Evolutionary conservation across 2,797 vertebrate species (phyloP), one percentile per base, ranked within the genome.

Genomic region (Pseudotriccus pelzelni): DNA sequence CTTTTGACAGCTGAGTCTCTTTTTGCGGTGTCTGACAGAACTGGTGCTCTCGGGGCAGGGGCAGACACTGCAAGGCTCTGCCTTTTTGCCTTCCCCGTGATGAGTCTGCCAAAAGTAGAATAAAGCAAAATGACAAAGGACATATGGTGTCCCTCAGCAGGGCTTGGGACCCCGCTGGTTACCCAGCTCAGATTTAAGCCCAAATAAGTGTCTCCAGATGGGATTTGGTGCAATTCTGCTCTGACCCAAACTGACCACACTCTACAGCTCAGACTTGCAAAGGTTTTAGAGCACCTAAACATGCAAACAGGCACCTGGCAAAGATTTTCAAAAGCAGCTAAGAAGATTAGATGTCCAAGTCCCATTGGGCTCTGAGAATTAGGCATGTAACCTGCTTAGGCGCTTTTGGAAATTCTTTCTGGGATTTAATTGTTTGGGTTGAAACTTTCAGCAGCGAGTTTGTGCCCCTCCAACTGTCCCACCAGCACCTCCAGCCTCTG

Each of bases 281-380:
- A 72, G 69, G 82, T 87, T 87, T 95, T 89, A 62, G 62, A 62
- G 88, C 67, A 94, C 90, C 90, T 90, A 87, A 93, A 93, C 88
- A 73, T 73, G 90, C 86, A 82, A 86, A 70, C 22, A 50, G 69
- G 94, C 93, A 86, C 94, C 93, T 91, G 91, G 86, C 84, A 94
- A 95, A 90, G 96, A 89, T 92, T 89, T 95, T 82, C 74, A 64
- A 83, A 92, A 95, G 90, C 92, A 84, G 91, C 89, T 96, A 93
- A 96, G 73, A 5, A 91, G 94, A 94, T 96, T 94, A 92, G 43
- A 6, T 81, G 53, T 39, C 87, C 91, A 58, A 93, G 91, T 77
- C 85, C 82, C 82, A 50, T 58, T 91, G 93, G 92, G 67, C 75
- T 89, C 74, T 44, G 75, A 77, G 90, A 96, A 93, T 90, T 84